Evolutionary conservation across 2,888 invertebrate genomes (phyloP).

Genomic region (Caenorhabditis drosophilae): DNA sequence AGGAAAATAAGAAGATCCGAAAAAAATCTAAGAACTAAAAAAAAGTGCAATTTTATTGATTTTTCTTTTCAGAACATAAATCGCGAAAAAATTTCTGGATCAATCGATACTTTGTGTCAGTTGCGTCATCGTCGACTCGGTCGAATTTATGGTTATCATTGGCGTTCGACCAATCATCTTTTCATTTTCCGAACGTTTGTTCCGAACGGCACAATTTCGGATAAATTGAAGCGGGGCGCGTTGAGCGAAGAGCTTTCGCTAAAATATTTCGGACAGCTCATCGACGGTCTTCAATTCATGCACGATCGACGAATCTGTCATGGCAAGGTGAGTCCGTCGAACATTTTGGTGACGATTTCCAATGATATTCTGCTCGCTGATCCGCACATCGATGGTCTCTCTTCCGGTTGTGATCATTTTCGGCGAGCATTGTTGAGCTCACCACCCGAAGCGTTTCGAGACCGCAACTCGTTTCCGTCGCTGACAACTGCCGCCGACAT

Average conservation of each 20-base stretch:
- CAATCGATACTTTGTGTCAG: constrained; percentile 23
- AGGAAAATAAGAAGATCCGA: too few relatives aligned
- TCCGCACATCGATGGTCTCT: constrained; percentile 26
- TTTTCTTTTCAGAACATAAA: too few relatives aligned
- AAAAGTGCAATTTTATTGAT: too few relatives aligned
- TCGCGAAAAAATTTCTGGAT: constrained; percentile 19
- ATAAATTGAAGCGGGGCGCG: constrained; percentile 34
- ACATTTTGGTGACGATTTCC: constrained; percentile 43
- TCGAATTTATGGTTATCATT: constrained; percentile 22
- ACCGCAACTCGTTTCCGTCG: constrained; percentile 24
- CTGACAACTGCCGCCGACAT: constrained; percentile 38
- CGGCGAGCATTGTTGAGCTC: constrained; percentile 38
- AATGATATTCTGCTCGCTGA: constrained; percentile 45
- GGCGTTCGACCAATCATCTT: constrained; percentile 7
- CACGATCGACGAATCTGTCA: constrained; percentile 35
- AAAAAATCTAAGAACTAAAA: too few relatives aligned
- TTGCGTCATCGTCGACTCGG: constrained; percentile 33
- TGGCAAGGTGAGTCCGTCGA: constrained; percentile 44
- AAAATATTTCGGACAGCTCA: constrained; percentile 31
- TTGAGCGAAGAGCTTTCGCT: constrained; percentile 25
- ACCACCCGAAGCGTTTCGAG: constrained; percentile 42
- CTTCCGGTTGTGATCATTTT: constrained; percentile 30
- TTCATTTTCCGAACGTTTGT: constrained; percentile 41
- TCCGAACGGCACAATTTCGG: constrained; percentile 42
- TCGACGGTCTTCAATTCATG: constrained; percentile 34